Base-by-base conservation (phyloP, 1,140 invertebrate genomes). In the Procambarus clarkii region DNA sequence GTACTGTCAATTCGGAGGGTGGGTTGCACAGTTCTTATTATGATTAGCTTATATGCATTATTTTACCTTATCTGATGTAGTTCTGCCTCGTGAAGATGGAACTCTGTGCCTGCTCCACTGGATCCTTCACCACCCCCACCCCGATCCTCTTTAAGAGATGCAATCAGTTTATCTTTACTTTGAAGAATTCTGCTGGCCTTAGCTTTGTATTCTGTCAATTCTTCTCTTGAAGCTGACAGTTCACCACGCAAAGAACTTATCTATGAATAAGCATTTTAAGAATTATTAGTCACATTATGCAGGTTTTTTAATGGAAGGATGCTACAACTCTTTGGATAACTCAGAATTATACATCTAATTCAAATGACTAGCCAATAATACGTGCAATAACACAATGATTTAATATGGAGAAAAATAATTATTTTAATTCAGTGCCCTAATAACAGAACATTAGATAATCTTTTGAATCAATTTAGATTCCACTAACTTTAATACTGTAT, bases 151-250 rank as follows among this genome's bases (percentile, higher is more conserved):
- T 96, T 96, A 18, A 97, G 94, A 93, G 96, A 96, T 18, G 95
- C 93, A 90, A 97, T 97, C 21, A 97, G 94, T 92, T 96, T 96
- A 93, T 98, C 97, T 94, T 97, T 97, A 90, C 97, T 96, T 94
- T 97, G 95, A 34, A 98, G 94, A 86, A 97, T 97, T 93, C 96
- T 96, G 85, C 97, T 95, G 9, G 97, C 97, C 93, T 96, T 95
- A 8, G 94, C 94, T 94, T 96, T 96, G 94, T 97, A 97, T 90
- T 97, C 96, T 92, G 96, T 95, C 81, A 96, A 94, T 93, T 97
- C 97, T 44, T 95, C 95, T 92, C 96, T 96, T 76, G 95, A 94
- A 21, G 95, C 94, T 78, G 94, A 94, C 24, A 96, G 77, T 64
- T 93, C 92, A 4, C 80, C 82, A 15, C 86, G 85, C 21, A 86